These are phyloP conservation scores for Budorcas taxicolor DNA, from an alignment of 2,113 vertebrate species.

Conservation along the genomic window DNA sequence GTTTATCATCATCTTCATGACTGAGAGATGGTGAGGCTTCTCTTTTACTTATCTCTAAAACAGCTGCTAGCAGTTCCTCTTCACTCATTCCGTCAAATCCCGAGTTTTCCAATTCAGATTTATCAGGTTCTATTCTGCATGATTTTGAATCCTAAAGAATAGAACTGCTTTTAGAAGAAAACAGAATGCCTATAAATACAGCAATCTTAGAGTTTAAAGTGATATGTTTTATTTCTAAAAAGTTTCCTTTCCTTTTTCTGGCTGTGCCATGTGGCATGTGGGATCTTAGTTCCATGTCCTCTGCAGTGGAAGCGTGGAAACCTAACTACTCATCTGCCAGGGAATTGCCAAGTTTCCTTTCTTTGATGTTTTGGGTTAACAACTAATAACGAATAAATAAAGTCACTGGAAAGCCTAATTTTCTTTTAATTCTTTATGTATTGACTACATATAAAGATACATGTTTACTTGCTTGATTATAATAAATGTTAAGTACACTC, in stretches of 20 bases:
- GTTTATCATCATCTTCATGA: slow-evolving; percentile 86
- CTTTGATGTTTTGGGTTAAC: background rate
- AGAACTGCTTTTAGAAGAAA: slow-evolving; percentile 49
- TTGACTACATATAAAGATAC: background rate
- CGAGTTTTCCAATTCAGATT: slow-evolving; percentile 71
- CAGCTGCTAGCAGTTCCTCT: slow-evolving; percentile 93
- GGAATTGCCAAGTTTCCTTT: slow-evolving; percentile 5
- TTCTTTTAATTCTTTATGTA: background rate
- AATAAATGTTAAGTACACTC: background rate
- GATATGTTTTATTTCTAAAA: slow-evolving; percentile 18
- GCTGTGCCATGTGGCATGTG: background rate
- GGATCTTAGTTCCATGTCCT: background rate
- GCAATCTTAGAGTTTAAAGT: background rate
- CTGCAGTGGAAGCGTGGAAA: background rate
- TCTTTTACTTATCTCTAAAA: slow-evolving; percentile 92
- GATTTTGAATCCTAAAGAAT: slow-evolving; percentile 76
- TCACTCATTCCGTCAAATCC: slow-evolving; percentile 90
- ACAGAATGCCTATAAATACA: background rate
- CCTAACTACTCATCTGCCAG: background rate
- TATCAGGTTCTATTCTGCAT: slow-evolving; percentile 75
- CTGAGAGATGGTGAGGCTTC: slow-evolving; percentile 78
- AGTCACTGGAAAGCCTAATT: background rate
- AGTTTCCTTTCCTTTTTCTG: background rate
- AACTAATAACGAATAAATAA: background rate
- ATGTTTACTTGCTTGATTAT: background rate